These are phyloP conservation scores for Phalacrocorax pelagicus DNA, from an alignment of 2,113 vertebrate species.

Conservation along the genomic window DNA sequence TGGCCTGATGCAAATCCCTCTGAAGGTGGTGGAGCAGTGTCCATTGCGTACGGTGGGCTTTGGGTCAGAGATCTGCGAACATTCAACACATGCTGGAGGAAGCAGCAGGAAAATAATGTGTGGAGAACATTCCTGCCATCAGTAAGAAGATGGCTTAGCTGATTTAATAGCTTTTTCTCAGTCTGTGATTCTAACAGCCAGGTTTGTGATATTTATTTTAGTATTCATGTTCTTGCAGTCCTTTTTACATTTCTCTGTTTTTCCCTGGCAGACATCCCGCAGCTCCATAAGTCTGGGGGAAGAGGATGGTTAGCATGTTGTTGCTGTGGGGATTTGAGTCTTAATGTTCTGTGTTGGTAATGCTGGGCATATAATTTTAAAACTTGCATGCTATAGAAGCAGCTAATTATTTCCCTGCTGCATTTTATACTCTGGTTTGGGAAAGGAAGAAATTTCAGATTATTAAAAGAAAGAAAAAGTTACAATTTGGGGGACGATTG, in stretches of 20 bases:
- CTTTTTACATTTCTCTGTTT: constrained; percentile 67
- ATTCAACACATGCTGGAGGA: background rate
- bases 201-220: constrained; percentile 69
- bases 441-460: background rate
- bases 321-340: constrained; percentile 66
- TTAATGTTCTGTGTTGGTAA: constrained; percentile 43
- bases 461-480: constrained; percentile 12
- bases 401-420: constrained; percentile 50
- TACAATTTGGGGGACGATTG: background rate
- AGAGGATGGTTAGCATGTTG: constrained; percentile 66
- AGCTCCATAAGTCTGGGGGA: constrained; percentile 70
- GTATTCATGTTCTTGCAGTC: constrained; percentile 66
- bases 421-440: constrained; percentile 23
- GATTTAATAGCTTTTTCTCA: constrained; percentile 64
- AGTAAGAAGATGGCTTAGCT: constrained; percentile 39
- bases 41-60: background rate
- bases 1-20: background rate
- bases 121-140: constrained; percentile 18
- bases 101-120: background rate
- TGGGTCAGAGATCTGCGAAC: background rate
- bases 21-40: background rate
- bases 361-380: constrained; percentile 56
- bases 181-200: constrained; percentile 59
- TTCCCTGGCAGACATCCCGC: constrained; percentile 65
- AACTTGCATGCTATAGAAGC: constrained; percentile 21